Base-by-base conservation (phyloP, 2,797 vertebrate species). In the Enteromius viviparus region DNA sequence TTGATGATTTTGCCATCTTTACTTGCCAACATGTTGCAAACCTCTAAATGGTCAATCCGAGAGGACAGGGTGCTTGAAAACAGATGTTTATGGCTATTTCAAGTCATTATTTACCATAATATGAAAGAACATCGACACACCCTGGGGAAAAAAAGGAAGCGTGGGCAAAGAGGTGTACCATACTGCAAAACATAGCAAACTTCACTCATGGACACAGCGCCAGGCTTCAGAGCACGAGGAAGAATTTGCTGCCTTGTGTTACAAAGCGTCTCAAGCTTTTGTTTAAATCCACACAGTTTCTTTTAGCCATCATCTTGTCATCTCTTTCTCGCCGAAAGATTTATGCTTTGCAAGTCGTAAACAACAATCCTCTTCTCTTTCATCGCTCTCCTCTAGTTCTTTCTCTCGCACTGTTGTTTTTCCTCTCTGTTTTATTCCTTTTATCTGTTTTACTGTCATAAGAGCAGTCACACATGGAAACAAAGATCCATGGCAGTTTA, bases 261-360 rank as follows among this genome's bases (percentile, higher is more conserved):
- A 80, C 45, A 51, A 49, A 68, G 53, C 76, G 45, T 80, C 53
- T 42, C 26, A n/a, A 62, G 55, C 9, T 26, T 84, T 76, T 84
- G 60, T 85, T 84, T 84, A 66, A 83, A 85, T 84, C 78, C 76
- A 78, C 76, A 81, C 74, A 42, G 53, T 72, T 70, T 62, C 49
- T 80, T 76, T 89, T 78, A 86, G 76, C 74, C 65, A 83, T 85
- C 82, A 79, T 83, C 82, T 69, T 80, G 80, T 81, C 77, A 74
- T 76, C 78, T 88, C 49, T 78, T 71, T 69, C 49, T 65, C 29
- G 40, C 74, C 45, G 51, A 55, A 53, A 62, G 70, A 79, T 85
- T 85, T 84, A 80, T 78, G 58, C 58, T 66, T 76, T 62, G 49
- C 68, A 26, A 85, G 64, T 84, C 34, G 3, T 84, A 85, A 78